Evolutionary conservation across 2,797 vertebrate genomes (phyloP).

Genomic region (Enteromius radiatus): DNA sequence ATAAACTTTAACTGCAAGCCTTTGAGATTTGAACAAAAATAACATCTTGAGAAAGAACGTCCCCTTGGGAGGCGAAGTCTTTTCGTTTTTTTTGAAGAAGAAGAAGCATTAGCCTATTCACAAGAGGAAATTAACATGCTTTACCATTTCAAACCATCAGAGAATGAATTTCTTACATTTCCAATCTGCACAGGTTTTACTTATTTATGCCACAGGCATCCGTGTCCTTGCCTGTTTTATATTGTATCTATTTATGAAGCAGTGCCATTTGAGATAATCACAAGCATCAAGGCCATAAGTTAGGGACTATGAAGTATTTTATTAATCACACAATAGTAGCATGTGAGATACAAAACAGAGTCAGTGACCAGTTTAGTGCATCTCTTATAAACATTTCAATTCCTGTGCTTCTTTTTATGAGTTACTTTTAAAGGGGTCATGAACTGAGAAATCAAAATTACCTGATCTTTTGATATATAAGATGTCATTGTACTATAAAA

Average conservation of each 20-base stretch:
- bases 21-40: constrained; percentile 64
- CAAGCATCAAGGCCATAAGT: neutral
- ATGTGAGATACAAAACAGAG: neutral
- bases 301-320: neutral
- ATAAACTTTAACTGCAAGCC: constrained; percentile 81
- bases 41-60: constrained; percentile 60
- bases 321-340: neutral
- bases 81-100: constrained; percentile 34
- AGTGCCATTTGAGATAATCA: constrained; percentile 23
- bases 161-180: constrained; percentile 29
- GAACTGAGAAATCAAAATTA: neutral
- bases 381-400: neutral
- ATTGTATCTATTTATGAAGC: constrained; percentile 16
- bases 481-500: no score
- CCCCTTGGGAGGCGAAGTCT: constrained; percentile 52
- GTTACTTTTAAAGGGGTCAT: constrained; percentile 7
- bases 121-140: constrained; percentile 43
- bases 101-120: constrained; percentile 37
- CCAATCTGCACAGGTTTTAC: constrained; percentile 15
- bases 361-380: neutral
- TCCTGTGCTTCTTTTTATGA: constrained; percentile 18
- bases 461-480: no score
- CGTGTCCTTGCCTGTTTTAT: constrained; percentile 13
- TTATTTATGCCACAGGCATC: constrained; percentile 29
- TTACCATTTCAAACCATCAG: constrained; percentile 26